Percentiles rank a stretch among this genome's conserved stretches.
Conservation (phyloP, 2,113 vertebrate species). For the Xiphophorus couchianus region DNA sequence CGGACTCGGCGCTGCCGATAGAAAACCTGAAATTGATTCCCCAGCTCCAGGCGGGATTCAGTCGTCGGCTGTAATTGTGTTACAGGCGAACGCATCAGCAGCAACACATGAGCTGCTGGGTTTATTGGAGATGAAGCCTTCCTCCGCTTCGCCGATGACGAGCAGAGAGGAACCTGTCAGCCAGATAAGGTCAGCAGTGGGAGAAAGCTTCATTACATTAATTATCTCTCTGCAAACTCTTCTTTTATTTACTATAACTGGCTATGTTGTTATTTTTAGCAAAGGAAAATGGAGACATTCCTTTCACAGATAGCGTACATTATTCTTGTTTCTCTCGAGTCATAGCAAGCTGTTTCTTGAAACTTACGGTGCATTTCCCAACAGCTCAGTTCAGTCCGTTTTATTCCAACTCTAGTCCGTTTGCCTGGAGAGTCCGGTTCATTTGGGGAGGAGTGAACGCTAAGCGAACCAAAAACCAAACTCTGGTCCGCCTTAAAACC, state of each 20-base stretch:
- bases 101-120: constrained; percentile 23
- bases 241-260: neutral
- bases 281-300: too few relatives aligned
- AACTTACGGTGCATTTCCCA: too few relatives aligned
- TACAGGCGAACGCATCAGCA: constrained; percentile 33
- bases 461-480: too few relatives aligned
- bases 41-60: constrained; percentile 46
- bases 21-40: constrained; percentile 69
- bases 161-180: neutral
- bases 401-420: too few relatives aligned
- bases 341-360: too few relatives aligned
- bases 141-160: neutral
- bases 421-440: too few relatives aligned
- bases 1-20: constrained; percentile 45
- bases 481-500: too few relatives aligned
- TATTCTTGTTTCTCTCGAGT: too few relatives aligned
- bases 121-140: constrained; percentile 11
- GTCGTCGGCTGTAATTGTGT: constrained; percentile 63
- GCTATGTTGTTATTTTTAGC: too few relatives aligned
- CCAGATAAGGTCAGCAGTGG: neutral
- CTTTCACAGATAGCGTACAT: too few relatives aligned
- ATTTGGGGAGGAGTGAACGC: too few relatives aligned
- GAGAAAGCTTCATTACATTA: neutral
- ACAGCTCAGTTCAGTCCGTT: too few relatives aligned
- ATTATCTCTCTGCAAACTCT: neutral